Base-by-base conservation (phyloP, 2,888 invertebrate genomes). In the Cepaea hortensis region DNA sequence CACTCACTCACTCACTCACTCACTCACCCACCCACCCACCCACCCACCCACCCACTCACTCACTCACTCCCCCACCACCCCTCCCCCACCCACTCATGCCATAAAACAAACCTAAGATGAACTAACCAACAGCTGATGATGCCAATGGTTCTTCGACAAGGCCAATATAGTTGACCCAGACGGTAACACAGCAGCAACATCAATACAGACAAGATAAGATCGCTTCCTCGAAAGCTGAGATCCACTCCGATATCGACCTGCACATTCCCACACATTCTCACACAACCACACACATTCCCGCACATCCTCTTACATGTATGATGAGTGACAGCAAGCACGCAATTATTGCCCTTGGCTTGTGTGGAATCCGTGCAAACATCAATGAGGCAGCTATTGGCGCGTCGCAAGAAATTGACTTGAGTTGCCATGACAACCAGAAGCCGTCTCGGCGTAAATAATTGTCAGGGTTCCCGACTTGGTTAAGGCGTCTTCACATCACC, bases 351-450 rank as follows among this genome's bases (percentile, higher is more conserved):
- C 23, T 1, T 9, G 7, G 61, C 77, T n/a, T n/a, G 23, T 5
- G 77, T 48, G n/a, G 23, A 79, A 61, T 79, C 77, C 61, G 61
- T 79, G 55, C 13, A 79, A 61, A 23, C 77, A n/a, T 55, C 77
- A n/a, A 18, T 50, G n/a, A 62, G 35, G 35, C 35, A 80, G 50
- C 61, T 23, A 0, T n/a, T 20, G 68, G 68, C 68, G 81, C 68
- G 15, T 18, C 68, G 81, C 68, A n/a, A 48, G 50, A 70, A 65
- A 82, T 82, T 82, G 82, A 82, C 35, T 82, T 82, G 35, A 62
- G 81, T 82, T 82, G 35, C 68, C 82, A 72, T 82, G 82, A 68
- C 73, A 82, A 82, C 82, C 82, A 82, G 82, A 82, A 73, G 73
- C 82, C 73, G 55, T 70, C 50, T 9, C 35, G 72, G 55, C 55